Base-by-base conservation (phyloP, 1,140 invertebrate genomes). In the Belonocnema kinseyi region DNA sequence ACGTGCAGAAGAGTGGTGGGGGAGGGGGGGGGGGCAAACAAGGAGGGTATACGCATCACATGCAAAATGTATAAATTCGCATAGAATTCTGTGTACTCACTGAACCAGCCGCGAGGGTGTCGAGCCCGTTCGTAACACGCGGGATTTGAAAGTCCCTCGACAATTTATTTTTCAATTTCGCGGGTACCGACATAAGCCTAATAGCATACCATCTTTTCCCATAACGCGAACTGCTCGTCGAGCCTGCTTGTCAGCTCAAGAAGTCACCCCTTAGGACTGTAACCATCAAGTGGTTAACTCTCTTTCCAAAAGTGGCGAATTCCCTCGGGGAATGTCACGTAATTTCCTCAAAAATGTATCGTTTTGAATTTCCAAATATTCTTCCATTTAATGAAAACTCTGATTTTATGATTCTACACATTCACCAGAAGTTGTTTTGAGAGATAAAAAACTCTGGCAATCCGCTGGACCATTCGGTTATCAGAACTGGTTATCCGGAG, bases 121-220 rank as follows among this genome's bases (percentile, higher is more conserved):
- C 56, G 21, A 58, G 19, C 58, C 13, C 19, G 21, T 56, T 66
- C 21, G 58, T 33, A 66, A 66, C 58, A 66, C 21, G 21, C 58
- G 58, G 58, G 58, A 66, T 33, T 16, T 16, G 13, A 33, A 66
- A 66, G 58, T 66, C 58, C 58, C 58, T 66, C 58, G 58, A 66
- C 58, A 66, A 66, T 66, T 66, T 66, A 66, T 66, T 66, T 66
- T 66, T 66, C 58, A 66, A 66, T 66, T 66, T 66, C 21, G 16
- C 26, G 12, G 33, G 58, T 13, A 66, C 58, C 58, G 26, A 33
- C 58, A 66, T 66, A 58, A 58, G 56, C 56, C 56, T 58, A 13
- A 58, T 58, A 33, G 33, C 56, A 58, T 58, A 66, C 58, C 58
- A 66, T 66, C 58, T 66, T 33, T 66, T 66, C 14, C 58, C 58